These are phyloP conservation scores for Xiphorhynchus erythropygius DNA, from an alignment of 2,797 vertebrate species.

Conservation along the genomic window DNA sequence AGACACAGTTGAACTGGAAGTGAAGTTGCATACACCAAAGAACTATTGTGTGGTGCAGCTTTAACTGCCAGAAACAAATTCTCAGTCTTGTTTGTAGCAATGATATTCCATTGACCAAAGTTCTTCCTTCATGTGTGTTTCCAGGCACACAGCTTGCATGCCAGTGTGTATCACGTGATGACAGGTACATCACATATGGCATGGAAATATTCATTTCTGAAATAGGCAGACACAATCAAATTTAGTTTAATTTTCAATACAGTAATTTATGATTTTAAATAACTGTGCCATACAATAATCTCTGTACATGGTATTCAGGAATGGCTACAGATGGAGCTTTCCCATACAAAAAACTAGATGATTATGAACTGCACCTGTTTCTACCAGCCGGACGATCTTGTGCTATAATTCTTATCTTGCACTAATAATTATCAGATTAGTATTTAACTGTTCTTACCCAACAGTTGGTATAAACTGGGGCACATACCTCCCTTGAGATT, in stretches of 20 bases:
- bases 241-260: background rate
- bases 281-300: background rate
- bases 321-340: background rate
- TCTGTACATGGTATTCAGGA: background rate
- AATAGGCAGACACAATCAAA: background rate
- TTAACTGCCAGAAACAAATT: slow-evolving; percentile 13
- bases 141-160: background rate
- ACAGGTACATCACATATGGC: background rate
- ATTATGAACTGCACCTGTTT: background rate
- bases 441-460: background rate
- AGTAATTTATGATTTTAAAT: background rate
- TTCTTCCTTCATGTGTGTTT: background rate
- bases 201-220: background rate
- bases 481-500: background rate
- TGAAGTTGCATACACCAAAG: slow-evolving; percentile 18
- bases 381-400: background rate
- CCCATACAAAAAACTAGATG: background rate
- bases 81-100: background rate
- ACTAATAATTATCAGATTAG: slow-evolving; percentile 6
- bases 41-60: slow-evolving; percentile 11
- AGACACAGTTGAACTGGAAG: slow-evolving; percentile 46
- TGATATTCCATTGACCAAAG: background rate
- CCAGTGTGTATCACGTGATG: background rate
- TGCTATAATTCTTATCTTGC: background rate
- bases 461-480: background rate